A percentile compares a stretch with the other conserved stretches of the same genome.
phyloP scores from a whole-genome alignment of 2,797 vertebrate genomes.

The Limosa lapponica region DNA sequence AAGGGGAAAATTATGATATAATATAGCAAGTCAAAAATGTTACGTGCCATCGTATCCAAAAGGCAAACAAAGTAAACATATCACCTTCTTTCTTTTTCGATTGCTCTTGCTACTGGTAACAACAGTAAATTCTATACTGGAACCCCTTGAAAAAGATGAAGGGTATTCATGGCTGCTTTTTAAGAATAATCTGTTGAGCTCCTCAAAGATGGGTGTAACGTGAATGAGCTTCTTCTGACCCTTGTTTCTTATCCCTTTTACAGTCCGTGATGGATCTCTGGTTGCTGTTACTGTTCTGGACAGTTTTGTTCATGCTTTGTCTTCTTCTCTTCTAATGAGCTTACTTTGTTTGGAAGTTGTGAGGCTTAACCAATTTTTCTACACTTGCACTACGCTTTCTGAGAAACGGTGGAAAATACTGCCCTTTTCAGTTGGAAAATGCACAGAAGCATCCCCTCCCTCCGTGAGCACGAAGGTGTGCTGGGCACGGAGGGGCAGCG shows the following conservation, averaged over 20 bases:
- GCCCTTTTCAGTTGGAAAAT: neutral
- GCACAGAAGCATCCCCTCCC: no score
- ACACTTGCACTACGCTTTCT: neutral
- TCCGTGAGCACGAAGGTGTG: no score
- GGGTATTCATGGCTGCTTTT: neutral
- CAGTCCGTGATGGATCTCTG: neutral
- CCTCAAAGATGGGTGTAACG: neutral
- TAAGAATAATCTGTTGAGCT: neutral
- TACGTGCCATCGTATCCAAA: conserved; percentile 7
- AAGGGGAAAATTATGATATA: conserved; percentile 67
- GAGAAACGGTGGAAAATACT: neutral
- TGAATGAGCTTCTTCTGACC: neutral
- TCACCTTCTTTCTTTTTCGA: neutral
- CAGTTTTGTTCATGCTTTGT: neutral
- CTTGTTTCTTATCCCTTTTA: neutral
- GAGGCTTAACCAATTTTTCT: neutral
- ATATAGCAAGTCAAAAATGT: conserved; percentile 47
- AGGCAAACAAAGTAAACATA: neutral
- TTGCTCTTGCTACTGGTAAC: conserved; percentile 20
- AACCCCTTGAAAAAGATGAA: neutral
- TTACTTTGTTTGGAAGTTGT: neutral
- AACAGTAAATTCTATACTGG: neutral
- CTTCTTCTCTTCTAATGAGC: neutral
- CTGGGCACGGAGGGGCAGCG: neutral
- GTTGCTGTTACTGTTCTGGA: neutral